Evolutionary conservation across 2,797 vertebrate species (phyloP), one percentile per base, ranked within the genome.

Genomic region (Heliangelus exortis): DNA sequence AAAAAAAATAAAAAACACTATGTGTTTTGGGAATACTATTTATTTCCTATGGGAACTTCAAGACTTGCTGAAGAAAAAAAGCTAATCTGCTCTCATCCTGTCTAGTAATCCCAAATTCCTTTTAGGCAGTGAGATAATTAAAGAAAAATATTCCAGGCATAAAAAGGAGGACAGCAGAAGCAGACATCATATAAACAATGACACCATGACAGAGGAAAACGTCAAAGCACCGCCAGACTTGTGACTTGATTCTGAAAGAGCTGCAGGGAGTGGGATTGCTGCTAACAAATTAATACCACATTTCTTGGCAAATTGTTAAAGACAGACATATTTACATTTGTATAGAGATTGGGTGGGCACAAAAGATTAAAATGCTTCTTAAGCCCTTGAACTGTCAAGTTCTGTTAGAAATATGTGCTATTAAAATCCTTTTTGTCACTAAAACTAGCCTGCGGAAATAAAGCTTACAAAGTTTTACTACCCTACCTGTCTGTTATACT

Each of bases 241-340:
- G 96, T 67, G 84, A 95, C 91, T 90, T 51, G 45, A 89, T 75
- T 79, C 87, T 65, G 67, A 89, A 80, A 93, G 92, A 75, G 84
- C 94, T 92, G 92, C 89, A 92, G 95, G 92, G 90, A 95, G 93
- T 90, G 86, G 89, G 57, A 94, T 87, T 67, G 80, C 92, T 88
- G 91, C 95, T 97, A 94, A 96, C 94, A 98, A 97, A 98, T 98
- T 97, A 97, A 98, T 98, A 97, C 95, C 97, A 98, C 96, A 98
- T 98, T 97, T 93, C 96, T 93, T 97, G 97, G 96, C 97, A 97
- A 96, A 97, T 96, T 96, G 96, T 96, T 96, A 88, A 96, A 96
- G 95, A 87, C 92, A 97, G 95, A 96, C 87, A 90, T 97, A 98
- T 98, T 97, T 98, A 98, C 96, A 97, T 97, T 97, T 98, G 95